phyloP scores from a whole-genome alignment of 2,797 vertebrate species.

The Chanos chanos region DNA sequence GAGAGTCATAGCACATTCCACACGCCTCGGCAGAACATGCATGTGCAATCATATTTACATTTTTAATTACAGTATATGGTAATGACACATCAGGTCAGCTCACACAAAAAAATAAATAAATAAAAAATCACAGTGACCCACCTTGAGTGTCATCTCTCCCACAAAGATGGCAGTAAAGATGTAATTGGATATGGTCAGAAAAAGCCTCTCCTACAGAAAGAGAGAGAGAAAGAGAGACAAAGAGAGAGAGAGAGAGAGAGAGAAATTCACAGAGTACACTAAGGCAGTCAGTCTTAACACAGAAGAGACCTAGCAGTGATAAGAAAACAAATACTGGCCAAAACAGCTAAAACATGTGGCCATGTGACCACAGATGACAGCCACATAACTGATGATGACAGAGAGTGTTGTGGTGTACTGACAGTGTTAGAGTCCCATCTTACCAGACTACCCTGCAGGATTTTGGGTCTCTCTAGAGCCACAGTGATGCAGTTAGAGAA shows the following conservation, averaged over 20 bases:
- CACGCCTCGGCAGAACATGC: not conserved
- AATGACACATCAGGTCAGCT: too few species aligned
- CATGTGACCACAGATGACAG: too few species aligned
- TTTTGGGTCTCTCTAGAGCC: slow-evolving; percentile 93
- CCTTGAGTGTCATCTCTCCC: slow-evolving; percentile 96
- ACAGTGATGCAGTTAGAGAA: slow-evolving; percentile 99
- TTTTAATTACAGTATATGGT: too few species aligned
- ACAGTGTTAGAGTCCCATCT: too few species aligned
- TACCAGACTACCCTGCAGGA: slow-evolving; percentile 87
- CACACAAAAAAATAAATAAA: too few species aligned
- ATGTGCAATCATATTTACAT: not conserved
- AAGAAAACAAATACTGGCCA: not conserved
- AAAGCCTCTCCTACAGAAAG: slow-evolving; percentile 84
- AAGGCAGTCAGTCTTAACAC: not conserved
- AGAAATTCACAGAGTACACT: not conserved
- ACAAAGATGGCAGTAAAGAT: slow-evolving; percentile 98
- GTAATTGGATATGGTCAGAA: slow-evolving; percentile 97
- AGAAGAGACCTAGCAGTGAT: too few species aligned
- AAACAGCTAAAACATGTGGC: not conserved
- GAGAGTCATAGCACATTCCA: too few species aligned
- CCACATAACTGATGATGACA: too few species aligned
- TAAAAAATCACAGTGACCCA: slow-evolving; percentile 60
- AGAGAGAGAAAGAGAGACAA: slow-evolving; percentile 19
- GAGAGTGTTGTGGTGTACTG: too few species aligned
- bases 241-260: not conserved